Evolutionary conservation across 2,113 vertebrate genomes (phyloP), one percentile per base, ranked within the genome.

Genomic region (Regulus satrapa): DNA sequence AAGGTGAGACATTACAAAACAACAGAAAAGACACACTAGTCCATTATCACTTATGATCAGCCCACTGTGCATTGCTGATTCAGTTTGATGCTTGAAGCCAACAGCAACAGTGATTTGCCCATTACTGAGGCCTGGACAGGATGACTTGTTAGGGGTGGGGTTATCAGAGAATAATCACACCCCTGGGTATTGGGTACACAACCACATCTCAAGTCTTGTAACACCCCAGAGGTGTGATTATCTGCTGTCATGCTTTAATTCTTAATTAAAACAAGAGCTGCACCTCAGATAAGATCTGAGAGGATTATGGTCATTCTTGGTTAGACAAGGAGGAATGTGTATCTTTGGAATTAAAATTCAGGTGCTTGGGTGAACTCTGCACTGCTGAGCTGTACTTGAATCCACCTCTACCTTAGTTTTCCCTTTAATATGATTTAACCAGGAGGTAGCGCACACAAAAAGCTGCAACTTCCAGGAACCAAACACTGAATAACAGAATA

Each of bases 191-290:
- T 61, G 67, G 45, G 56, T 89, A 96, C n/a, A 36, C 94, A 97
- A 93, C 82, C 89, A 95, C 79, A 94, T 85, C 81, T 96, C 96
- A 89, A 96, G 82, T 29, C 92, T 91, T 78, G 38, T 80, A 96
- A 96, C 75, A 87, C 92, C 95, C 88, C 17, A 94, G 96, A 97
- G 95, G 93, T 81, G 18, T 59, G 93, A 98, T 98, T 96, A 97
- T 97, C 94, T 94, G 64, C 94, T 95, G 94, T 94, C 95, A 77
- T 87, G 94, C 62, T 94, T 96, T 96, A 94, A 96, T 98, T 97
- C 94, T 97, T 97, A 96, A 98, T 98, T 97, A 97, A 97, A 98
- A 97, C 90, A 97, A 97, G 96, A 95, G 74, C 81, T 82, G 56
- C 49, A 77, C 62, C 84, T 94, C 61, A 95, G 91, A 95, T 75